Percentiles rank a stretch among this genome's conserved stretches.
These are phyloP conservation scores for Xylocopa sonorina DNA, from an alignment of 1,140 invertebrate species.

Conservation along the genomic window DNA sequence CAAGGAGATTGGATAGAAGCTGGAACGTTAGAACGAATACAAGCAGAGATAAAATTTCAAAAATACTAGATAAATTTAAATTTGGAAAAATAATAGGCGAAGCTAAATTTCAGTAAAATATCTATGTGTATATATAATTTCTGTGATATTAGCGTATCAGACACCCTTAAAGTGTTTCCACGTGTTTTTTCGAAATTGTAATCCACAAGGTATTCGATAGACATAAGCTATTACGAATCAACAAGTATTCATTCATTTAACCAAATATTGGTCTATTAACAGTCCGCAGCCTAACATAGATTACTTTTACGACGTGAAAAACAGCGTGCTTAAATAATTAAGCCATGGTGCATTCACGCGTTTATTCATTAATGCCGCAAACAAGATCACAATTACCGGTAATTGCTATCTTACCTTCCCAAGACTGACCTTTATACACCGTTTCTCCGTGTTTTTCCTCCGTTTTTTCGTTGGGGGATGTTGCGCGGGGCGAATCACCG, in stretches of 20 bases:
- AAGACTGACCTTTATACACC: neutral
- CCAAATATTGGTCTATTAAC: constrained; percentile 39
- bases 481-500: neutral
- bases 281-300: constrained; percentile 10
- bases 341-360: neutral
- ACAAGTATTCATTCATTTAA: constrained; percentile 41
- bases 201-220: neutral
- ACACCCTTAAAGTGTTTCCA: too few relatives aligned
- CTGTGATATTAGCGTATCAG: too few relatives aligned
- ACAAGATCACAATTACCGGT: neutral
- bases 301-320: constrained; percentile 29
- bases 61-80: too few relatives aligned
- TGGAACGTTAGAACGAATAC: too few relatives aligned
- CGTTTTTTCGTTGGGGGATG: neutral
- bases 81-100: too few relatives aligned
- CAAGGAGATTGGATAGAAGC: too few relatives aligned
- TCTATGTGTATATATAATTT: too few relatives aligned
- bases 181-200: neutral
- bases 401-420: neutral
- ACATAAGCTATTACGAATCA: constrained; percentile 37
- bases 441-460: neutral
- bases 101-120: too few relatives aligned
- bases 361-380: neutral
- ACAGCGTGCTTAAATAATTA: neutral
- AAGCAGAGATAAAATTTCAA: too few relatives aligned